Base-by-base conservation (phyloP, 2,888 invertebrate species). In the Agonum fuliginosum region DNA sequence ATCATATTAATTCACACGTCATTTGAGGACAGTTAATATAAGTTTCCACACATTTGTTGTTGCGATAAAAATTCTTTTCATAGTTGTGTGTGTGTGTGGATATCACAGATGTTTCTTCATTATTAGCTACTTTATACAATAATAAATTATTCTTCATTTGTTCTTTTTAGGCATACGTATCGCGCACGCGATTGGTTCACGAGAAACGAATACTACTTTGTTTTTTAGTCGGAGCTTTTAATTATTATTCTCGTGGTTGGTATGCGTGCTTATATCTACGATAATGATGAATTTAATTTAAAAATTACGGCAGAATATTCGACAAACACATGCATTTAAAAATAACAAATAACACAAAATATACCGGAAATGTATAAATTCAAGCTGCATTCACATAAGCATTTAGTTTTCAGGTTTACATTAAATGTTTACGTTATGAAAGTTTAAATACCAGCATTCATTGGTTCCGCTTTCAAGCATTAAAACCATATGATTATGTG, bases 41-140 rank as follows among this genome's bases (percentile, higher is more conserved):
- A 43, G 46, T 74, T 41, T 37, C 75, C 75, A 75, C 75, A 75
- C 67, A 67, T 54, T 46, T 14, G n/a, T 46, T 62, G 41, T 74
- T 41, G 14, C 8, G 54, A 54, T 54, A 54, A 54, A 54, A 54
- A 54, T 54, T 10, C 14, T 12, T n/a, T 43, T 27, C 20, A 27
- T 62, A 27, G 14, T 43, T 19, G 48, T 20, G 58, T 58, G 73
- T 19, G 41, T 19, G 75, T 75, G 70, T 79, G 76, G 78, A 75
- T 88, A 87, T 88, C 88, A 87, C 88, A 88, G 87, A 87, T 88
- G 87, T 88, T 87, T 86, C 10, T 8, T 73, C 41, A 37, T 75
- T 67, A 75, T 67, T 75, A 75, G 34, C 75, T 75, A 75, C 67
- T 67, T 67, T 75, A 75, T 75, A 75, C 48, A 75, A 67, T 58